Percentiles rank a stretch among this genome's conserved stretches.
Evolutionary conservation across 2,113 vertebrate genomes (phyloP).

Genomic region (Syngnathoides biaculeatus): DNA sequence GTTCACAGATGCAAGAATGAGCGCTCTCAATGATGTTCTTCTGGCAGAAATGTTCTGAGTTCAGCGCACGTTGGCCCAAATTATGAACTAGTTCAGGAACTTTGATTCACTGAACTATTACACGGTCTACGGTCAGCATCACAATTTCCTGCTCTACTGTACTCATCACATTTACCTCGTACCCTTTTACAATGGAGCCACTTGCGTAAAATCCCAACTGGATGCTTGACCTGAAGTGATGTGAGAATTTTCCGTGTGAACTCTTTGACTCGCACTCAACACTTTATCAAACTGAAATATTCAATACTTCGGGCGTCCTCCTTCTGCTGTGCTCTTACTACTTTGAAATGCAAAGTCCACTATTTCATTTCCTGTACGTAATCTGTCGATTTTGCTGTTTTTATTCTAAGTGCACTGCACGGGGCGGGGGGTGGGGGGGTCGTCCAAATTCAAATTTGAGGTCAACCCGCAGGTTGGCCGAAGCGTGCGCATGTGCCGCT

Average conservation of each 20-base stretch:
- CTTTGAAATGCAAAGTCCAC: neutral
- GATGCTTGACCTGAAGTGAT: neutral
- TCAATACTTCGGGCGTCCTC: neutral
- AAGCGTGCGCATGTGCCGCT: slow-evolving; percentile 21
- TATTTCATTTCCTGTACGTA: neutral
- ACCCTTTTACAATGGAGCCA: neutral
- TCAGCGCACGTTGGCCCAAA: no score
- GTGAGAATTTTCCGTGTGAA: neutral
- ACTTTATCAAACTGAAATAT: slow-evolving; percentile 1
- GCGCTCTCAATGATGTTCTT: no score
- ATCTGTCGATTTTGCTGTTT: neutral
- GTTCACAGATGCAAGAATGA: no score
- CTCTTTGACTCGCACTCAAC: neutral
- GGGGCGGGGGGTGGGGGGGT: no score
- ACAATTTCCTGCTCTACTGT: neutral
- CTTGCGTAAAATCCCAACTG: neutral
- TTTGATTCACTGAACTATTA: no score
- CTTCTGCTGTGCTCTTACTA: neutral
- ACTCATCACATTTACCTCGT: neutral
- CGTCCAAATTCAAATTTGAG: slow-evolving; percentile 53
- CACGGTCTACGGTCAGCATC: no score
- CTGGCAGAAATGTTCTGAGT: no score
- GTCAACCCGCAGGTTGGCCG: slow-evolving; percentile 45
- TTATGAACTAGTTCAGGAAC: no score
- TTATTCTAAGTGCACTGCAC: neutral